These are phyloP conservation scores for Enteromius paludinosus DNA, from an alignment of 2,797 vertebrate species.

Conservation along the genomic window DNA sequence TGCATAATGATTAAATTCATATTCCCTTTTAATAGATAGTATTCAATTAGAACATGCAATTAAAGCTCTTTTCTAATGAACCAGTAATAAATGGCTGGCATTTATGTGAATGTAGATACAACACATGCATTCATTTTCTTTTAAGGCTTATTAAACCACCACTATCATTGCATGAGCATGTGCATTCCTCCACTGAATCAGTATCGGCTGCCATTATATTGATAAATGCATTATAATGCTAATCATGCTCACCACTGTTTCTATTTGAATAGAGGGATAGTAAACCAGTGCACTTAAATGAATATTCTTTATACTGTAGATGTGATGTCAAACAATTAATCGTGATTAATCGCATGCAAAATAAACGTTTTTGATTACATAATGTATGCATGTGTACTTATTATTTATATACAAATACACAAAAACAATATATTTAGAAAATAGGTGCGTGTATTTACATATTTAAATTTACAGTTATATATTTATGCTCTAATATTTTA, in stretches of 20 bases:
- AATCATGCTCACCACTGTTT: neutral
- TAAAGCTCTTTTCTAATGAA: constrained; percentile 49
- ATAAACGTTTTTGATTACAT: too few relatives aligned
- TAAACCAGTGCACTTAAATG: constrained; percentile 6
- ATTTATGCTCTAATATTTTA: too few relatives aligned
- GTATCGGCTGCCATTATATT: neutral
- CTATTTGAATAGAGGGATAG: constrained; percentile 14
- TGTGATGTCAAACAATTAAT: too few relatives aligned
- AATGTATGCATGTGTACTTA: too few relatives aligned
- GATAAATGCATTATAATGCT: neutral
- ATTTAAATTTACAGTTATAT: too few relatives aligned
- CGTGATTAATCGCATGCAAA: too few relatives aligned
- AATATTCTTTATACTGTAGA: too few relatives aligned
- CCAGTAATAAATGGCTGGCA: constrained; percentile 32
- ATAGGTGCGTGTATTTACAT: too few relatives aligned
- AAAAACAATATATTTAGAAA: too few relatives aligned
- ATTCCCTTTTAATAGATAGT: constrained; percentile 32
- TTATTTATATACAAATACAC: too few relatives aligned
- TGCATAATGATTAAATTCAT: constrained; percentile 29
- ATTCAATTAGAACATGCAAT: constrained; percentile 55
- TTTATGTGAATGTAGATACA: constrained; percentile 29
- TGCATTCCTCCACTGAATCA: neutral
- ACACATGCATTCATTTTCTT: constrained; percentile 17
- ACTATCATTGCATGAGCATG: neutral
- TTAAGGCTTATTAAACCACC: constrained; percentile 41